Base-by-base conservation (phyloP, 2,797 vertebrate genomes). In the Halcyon badia region DNA sequence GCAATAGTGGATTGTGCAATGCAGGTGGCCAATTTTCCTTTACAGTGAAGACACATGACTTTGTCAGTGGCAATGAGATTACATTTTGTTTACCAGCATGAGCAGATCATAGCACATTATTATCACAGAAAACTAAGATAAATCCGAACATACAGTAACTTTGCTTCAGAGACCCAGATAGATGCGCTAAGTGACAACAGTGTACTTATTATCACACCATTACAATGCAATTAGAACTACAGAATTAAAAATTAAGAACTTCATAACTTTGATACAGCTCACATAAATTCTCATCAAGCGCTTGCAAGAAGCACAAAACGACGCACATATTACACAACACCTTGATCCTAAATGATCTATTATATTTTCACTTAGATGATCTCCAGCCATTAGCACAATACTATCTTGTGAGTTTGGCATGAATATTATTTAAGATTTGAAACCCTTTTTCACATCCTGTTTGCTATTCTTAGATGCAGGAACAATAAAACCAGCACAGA, bases 1-100 rank as follows among this genome's bases (percentile, higher is more conserved):
- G 25, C 41, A 46, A 30, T 0, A 49, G 26, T 5, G 13, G 10
- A 25, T 49, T 3, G 17, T 60, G 35, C 44, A 33, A 16, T 4
- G 20, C 8, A 11, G 11, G 49, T 44, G 18, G 52, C 56, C 33
- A 64, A 10, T 64, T 68, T 30, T 64, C 39, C 21, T 44, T 39
- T 28, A 35, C 42, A 10, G 51, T 41, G n/a, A 75, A 81, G 86
- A 83, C 30, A 31, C 39, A 24, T 10, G 41, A 56, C 49, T 33
- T 30, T 28, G 31, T 85, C 75, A 60, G 66, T 41, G 33, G 64
- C 75, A 68, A 89, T 31, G 52, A 62, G 73, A 85, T 77, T 39
- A 24, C 14, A 44, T 75, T 85, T 73, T 91, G 52, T 83, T 83
- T 83, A 89, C 33, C 37, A 62, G 48, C 4, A 60, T 12, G 9